Evolutionary conservation across 2,888 invertebrate genomes (phyloP).

Genomic region (Dicyrtomina minuta): DNA sequence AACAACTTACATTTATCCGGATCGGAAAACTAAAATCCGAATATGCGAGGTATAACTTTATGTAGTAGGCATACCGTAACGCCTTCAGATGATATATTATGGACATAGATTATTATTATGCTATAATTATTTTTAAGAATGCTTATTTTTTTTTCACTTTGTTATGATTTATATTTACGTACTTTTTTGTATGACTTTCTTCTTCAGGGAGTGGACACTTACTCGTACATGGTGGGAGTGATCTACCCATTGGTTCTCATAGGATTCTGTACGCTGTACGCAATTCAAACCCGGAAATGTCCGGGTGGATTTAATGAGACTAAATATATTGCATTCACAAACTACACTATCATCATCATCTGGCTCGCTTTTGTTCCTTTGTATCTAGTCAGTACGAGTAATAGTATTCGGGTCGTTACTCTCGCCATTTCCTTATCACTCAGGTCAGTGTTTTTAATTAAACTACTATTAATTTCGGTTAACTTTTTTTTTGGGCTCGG

Average conservation of each 20-base stretch:
- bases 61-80: too few species aligned
- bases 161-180: too few species aligned
- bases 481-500: too few species aligned
- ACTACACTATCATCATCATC: conserved; percentile 62
- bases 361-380: conserved; percentile 64
- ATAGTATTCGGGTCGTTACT: conserved; percentile 60
- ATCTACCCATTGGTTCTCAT: conserved; percentile 62
- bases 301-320: conserved; percentile 65
- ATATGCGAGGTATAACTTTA: conserved; percentile 55
- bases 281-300: conserved; percentile 63
- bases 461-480: too few species aligned
- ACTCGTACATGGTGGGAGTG: conserved; percentile 59
- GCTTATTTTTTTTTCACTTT: not conserved
- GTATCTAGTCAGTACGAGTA: conserved; percentile 60
- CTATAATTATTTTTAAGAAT: not conserved
- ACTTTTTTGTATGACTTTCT: too few species aligned
- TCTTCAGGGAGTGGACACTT: conserved; percentile 59
- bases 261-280: conserved; percentile 61
- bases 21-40: conserved; percentile 55
- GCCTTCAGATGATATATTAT: too few species aligned
- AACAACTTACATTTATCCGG: conserved; percentile 57
- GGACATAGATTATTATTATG: too few species aligned
- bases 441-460: too few species aligned
- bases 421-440: conserved; percentile 61
- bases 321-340: conserved; percentile 62